Conservation (phyloP, 53 echinoderm and acorn worm species). For the Crossaster papposus region DNA sequence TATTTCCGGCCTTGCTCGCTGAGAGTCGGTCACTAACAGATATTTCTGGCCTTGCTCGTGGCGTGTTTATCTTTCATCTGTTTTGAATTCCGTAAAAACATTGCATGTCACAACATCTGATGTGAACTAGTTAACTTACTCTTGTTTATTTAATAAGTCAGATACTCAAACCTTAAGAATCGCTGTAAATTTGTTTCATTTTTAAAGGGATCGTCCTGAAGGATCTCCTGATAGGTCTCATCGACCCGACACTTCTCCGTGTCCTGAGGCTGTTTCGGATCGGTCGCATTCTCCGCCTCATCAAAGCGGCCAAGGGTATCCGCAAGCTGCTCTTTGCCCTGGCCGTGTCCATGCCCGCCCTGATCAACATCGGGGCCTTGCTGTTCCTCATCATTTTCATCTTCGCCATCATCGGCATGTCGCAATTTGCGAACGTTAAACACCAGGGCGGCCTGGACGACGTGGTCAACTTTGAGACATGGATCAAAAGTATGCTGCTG, state of each 20-base stretch:
- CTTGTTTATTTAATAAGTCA: too few species aligned
- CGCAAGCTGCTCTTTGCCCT: slow-evolving; percentile 94
- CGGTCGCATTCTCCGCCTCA: slow-evolving; percentile 84
- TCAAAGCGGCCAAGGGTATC: slow-evolving; percentile 96
- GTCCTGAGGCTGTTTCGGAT: slow-evolving; percentile 87
- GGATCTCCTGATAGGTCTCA: slow-evolving; percentile 71
- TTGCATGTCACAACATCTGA: too few species aligned
- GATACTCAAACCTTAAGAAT: too few species aligned
- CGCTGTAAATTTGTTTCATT: too few species aligned
- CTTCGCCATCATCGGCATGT: slow-evolving; percentile 93
- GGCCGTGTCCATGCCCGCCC: slow-evolving; percentile 89
- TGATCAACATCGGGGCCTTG: slow-evolving; percentile 92
- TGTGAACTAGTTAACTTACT: too few species aligned
- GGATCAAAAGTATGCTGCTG: slow-evolving; percentile 84
- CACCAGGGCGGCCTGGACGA: slow-evolving; percentile 79
- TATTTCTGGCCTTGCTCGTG: too few species aligned
- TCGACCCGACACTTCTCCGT: slow-evolving; percentile 91
- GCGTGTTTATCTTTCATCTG: too few species aligned
- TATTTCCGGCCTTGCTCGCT: too few species aligned
- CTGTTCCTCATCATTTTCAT: slow-evolving; percentile 90
- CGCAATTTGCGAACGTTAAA: slow-evolving; percentile 81
- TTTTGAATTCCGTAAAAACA: too few species aligned
- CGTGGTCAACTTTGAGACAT: slow-evolving; percentile 89
- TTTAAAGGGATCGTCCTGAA: slow-evolving; percentile 77
- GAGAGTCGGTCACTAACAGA: too few species aligned